Evolutionary conservation across 1,140 invertebrate genomes (phyloP), one percentile per base, ranked within the genome.

Genomic region (Megalonaias nervosa): DNA sequence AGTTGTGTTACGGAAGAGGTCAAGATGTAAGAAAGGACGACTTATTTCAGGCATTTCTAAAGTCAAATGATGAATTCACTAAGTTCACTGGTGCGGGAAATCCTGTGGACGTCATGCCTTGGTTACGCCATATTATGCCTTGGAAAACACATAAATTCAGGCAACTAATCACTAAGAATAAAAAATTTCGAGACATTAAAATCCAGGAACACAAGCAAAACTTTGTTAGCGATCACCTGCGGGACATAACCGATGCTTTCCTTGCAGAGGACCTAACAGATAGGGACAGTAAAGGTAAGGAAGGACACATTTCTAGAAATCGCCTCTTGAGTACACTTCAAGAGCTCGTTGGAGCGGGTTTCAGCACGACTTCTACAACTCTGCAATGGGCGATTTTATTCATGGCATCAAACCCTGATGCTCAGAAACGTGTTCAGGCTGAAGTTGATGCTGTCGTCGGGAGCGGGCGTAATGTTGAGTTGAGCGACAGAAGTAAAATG

Each of bases 371-470:
- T 0, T 90, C 96, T 55, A 94, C 94, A 0, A 96, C 96, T 0
- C 86, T 97, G 15, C 92, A 94, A 21, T 98, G 97, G 97, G 95
- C 96, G 82, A 89, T 97, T 19, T 90, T 98, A 6, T 95, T 94
- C 79, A 93, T 97, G 92, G 94, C 95, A 0, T 87, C 92, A 17
- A 89, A 96, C 91, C 94, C 93, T 19, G 91, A 94, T 6, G 93
- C 94, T 0, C 95, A 96, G 87, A 92, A 91, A 55, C 93, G 93
- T 14, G 94, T 98, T 0, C 95, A 97, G 90, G 94, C 96, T 70
- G 97, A 98, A 89, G 90, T 98, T n/a, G 75, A 82, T 26, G 90
- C 93, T 72, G 94, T 97, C 0, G 93, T 98, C n/a, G 97, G 96
- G 23, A 93, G 94, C 38, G 58, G 83, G 16, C 92, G 96, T 31